Evolutionary conservation across 2,113 vertebrate genomes (phyloP), one percentile per base, ranked within the genome.

Genomic region (Rynchops niger): DNA sequence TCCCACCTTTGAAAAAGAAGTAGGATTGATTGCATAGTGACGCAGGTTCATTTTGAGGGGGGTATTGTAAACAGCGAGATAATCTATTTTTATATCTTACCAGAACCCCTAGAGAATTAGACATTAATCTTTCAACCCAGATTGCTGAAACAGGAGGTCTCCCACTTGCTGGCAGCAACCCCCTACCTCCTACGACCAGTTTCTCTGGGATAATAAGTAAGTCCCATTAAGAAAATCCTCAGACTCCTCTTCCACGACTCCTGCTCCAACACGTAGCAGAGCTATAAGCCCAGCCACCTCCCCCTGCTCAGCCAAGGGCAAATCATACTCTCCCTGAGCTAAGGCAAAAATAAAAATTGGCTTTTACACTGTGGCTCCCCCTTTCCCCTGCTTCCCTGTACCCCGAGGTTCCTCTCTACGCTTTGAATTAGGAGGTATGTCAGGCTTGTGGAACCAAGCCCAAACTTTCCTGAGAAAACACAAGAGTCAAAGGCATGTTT

Each of bases 401-500:
- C 43, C 18, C 18, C 18, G 0, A 42, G 16, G 53, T 80, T 82
- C 61, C 36, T 79, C 67, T 58, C 78, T 1, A 4, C 1, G 6
- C 66, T 91, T 91, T 85, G 61, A 82, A 78, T 79, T 38, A 72
- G 56, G 62, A 95, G 52, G 15, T 91, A 91, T n/a, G 86, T 86
- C 77, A 94, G 69, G 85, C 72, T 90, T 86, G 85, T 96, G 90
- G 72, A 95, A 89, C 77, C 40, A 74, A 85, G 88, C 81, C 95
- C 62, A 87, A 85, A 80, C 22, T 73, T 97, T 47, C 53, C 73
- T 94, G 62, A 90, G 86, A 94, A 95, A 97, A 92, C 15, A 79
- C n/a, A 53, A 69, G 72, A 95, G 83, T 84, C 91, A 79, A 94
- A 97, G 84, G 40, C 86, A 87, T 95, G 86, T 92, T 97, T 94